Base-by-base conservation (phyloP, 1,140 invertebrate genomes). In the Heliconius congener region DNA sequence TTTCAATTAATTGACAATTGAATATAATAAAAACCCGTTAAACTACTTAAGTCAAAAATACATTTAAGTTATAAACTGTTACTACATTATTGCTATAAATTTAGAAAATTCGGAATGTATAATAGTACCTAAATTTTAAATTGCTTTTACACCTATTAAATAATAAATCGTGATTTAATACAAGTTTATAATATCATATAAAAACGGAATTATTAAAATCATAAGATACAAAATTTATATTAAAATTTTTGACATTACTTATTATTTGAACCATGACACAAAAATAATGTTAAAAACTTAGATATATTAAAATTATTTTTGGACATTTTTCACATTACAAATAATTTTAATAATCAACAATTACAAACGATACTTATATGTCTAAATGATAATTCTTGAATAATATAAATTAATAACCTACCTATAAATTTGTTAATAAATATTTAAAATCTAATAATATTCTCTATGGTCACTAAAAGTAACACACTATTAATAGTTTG, bases 401-500 rank as follows among this genome's bases (percentile, higher is more conserved):
- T 66, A 66, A 27, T 11, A 66, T 66, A 30, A 66, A 66, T 66
- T 60, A 60, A 60, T 23, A 27, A 60, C 23, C 27, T 66, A 66
- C 55, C n/a, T 60, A 74, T 50, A 77, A 74, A 27, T 60, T 76
- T 73, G 42, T 82, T 55, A 73, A 70, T 71, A 71, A 57, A 76
- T 77, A 76, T 42, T 74, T 72, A 76, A 46, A 46, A 46, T 42
- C 73, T 76, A 66, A 66, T 66, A 66, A 73, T 55, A 76, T 52
- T 46, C 55, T 30, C 73, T 81, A 81, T 76, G 80, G 77, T 76
- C 81, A 82, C 80, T 55, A 34, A 52, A 52, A 76, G 27, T 70
- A 76, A 78, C 34, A 30, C 23, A 13, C 13, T 66, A 66, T 66
- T 34, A 74, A 70, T 78, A 76, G 71, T 83, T 83, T 83, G 82